Conservation (phyloP, 2,113 vertebrate genomes). For the Sprattus sprattus region DNA sequence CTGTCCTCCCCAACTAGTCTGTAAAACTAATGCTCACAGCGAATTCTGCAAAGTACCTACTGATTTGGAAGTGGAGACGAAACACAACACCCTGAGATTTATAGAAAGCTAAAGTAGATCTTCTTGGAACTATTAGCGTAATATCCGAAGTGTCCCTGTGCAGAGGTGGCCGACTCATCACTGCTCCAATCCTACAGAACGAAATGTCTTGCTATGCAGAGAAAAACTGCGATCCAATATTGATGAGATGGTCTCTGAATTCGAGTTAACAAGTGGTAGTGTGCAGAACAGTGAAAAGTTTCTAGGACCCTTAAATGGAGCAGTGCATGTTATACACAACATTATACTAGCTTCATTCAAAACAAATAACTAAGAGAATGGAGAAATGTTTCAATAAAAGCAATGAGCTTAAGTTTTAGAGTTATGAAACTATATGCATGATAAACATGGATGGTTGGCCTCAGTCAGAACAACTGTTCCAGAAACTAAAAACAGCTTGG, state of each 20-base stretch:
- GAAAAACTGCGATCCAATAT: neutral
- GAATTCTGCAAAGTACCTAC: neutral
- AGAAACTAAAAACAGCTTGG: conserved; percentile 9
- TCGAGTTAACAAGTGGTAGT: neutral
- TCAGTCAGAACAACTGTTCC: neutral
- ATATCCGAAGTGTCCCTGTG: neutral
- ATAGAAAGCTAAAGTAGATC: no score
- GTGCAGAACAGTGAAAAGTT: neutral
- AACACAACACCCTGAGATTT: no score
- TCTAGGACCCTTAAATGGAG: neutral
- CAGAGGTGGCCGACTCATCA: neutral
- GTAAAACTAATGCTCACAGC: neutral
- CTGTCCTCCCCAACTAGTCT: neutral
- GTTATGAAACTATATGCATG: neutral
- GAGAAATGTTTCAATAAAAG: neutral
- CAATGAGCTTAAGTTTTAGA: no score
- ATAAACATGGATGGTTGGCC: neutral
- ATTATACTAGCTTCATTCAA: neutral
- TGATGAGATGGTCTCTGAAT: neutral
- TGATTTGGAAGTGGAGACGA: neutral
- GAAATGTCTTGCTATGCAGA: neutral
- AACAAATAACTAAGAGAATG: neutral
- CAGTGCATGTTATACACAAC: neutral
- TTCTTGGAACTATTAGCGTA: neutral
- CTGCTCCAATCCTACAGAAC: neutral